Evolutionary conservation across 2,888 invertebrate species (phyloP).

Genomic region (Lottia gigantea): DNA sequence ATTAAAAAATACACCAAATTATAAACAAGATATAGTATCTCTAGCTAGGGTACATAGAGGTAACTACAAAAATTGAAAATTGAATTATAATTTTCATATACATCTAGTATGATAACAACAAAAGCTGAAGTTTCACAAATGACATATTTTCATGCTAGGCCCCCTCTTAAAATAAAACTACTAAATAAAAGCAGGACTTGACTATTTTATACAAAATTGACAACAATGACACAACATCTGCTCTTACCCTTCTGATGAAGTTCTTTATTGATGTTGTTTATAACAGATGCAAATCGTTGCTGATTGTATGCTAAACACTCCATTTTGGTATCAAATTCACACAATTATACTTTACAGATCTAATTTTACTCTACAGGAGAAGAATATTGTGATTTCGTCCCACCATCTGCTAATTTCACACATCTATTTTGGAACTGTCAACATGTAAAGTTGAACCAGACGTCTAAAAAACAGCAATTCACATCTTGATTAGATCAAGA

Average conservation of each 20-base stretch:
- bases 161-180: neutral
- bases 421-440: too few species aligned
- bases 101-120: neutral
- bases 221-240: neutral
- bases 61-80: neutral
- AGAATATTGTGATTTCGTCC: too few species aligned
- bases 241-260: constrained; percentile 58
- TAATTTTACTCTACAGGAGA: too few species aligned
- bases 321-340: constrained; percentile 32
- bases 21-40: neutral
- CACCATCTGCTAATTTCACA: too few species aligned
- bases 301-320: constrained; percentile 56
- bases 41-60: neutral
- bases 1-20: neutral
- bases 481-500: too few species aligned
- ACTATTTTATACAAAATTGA: neutral
- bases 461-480: too few species aligned
- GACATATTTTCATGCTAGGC: neutral
- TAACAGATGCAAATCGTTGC: constrained; percentile 60
- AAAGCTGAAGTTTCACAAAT: neutral
- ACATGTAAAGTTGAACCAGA: too few species aligned
- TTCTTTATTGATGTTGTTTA: constrained; percentile 62
- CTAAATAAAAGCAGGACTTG: neutral
- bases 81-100: neutral
- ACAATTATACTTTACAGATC: too few species aligned